Base-by-base conservation (phyloP, 2,888 invertebrate genomes). In the Tenthredo scrophulariae region DNA sequence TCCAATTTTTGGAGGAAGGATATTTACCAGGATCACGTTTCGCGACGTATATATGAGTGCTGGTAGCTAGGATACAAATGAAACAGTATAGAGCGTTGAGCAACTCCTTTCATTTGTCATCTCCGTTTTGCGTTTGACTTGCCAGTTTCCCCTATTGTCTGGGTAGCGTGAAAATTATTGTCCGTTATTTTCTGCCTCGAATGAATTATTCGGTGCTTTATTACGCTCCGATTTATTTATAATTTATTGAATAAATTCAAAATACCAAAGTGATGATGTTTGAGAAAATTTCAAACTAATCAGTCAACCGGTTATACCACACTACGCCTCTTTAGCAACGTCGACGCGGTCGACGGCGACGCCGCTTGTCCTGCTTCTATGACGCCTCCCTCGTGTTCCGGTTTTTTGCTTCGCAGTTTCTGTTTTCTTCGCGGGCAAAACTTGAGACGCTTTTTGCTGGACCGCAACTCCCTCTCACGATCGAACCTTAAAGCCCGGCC, bases 51-150 rank as follows among this genome's bases (percentile, higher is more conserved):
- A 29, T 37, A 80, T 87, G 7, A 7, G 6, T 37, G 37, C 37
- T 37, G 37, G 37, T n/a, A n/a, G 54, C 87, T 88, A 87, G 84
- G 85, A 84, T 86, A 87, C 86, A 85, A 85, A 84, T 85, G 85
- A 86, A 85, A 87, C 82, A 85, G 86, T 86, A 74, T 86, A 86
- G 86, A 65, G 70, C 72, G 18, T 22, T 62, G 29, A 77, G 86
- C 87, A 87, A 89, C 88, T 89, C 89, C 87, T 89, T 90, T 89
- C 90, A 91, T 91, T 91, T 91, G 91, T 91, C 91, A 91, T 91
- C 88, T 88, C 87, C 86, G 89, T 88, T 90, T 91, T 91, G 91
- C 90, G 90, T 90, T 90, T 91, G 91, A 91, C 91, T 90, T 88
- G 88, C 88, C 89, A 88, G 88, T 87, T 87, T 88, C 89, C 88